These are phyloP conservation scores for Chydorus sphaericus DNA, from an alignment of 2,888 invertebrate genomes.

Conservation along the genomic window DNA sequence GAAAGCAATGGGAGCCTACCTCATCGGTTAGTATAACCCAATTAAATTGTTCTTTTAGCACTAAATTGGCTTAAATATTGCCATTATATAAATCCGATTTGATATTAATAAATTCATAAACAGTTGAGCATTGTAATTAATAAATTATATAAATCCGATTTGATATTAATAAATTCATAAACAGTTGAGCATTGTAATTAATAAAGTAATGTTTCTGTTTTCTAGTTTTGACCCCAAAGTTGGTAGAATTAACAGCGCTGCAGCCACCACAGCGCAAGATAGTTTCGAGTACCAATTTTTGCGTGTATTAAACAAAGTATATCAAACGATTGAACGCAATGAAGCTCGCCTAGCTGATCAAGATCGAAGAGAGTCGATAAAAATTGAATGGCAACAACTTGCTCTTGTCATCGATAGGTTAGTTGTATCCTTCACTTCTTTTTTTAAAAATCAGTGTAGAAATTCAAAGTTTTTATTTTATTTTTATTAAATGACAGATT, in stretches of 20 bases:
- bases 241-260: slow-evolving; percentile 1
- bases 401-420: slow-evolving; percentile 37
- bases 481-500: slow-evolving; percentile 23
- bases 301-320: slow-evolving; percentile 34
- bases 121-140: background rate
- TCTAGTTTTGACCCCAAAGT: background rate
- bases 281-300: slow-evolving; percentile 32
- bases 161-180: background rate
- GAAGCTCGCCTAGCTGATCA: slow-evolving; percentile 36
- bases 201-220: background rate
- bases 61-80: no score
- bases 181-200: background rate
- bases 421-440: background rate
- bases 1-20: slow-evolving; percentile 8
- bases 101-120: background rate
- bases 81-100: no score
- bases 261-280: slow-evolving; percentile 4
- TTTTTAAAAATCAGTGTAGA: background rate
- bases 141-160: no score
- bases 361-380: slow-evolving; percentile 35
- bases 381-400: slow-evolving; percentile 37
- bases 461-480: background rate
- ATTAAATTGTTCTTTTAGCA: background rate
- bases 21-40: background rate
- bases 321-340: slow-evolving; percentile 36